Evolutionary conservation across 2,113 vertebrate species (phyloP).

Genomic region (Ophthalmolycus amberensis): DNA sequence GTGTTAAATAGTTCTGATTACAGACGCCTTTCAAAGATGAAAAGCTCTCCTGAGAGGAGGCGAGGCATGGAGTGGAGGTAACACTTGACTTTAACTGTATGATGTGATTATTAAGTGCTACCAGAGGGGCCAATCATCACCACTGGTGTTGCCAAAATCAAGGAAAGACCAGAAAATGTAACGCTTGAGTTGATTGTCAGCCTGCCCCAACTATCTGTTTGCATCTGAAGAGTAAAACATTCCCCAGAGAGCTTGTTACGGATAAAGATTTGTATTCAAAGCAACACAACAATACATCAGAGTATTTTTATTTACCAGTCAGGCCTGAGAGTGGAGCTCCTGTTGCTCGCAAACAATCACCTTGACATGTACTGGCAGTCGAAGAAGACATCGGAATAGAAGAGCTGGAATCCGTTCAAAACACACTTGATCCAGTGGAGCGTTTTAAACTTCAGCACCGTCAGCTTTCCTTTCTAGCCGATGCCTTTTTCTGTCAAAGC

Average conservation of each 20-base stretch:
- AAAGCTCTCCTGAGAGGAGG: background rate
- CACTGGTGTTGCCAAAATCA: background rate
- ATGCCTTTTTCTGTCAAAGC: background rate
- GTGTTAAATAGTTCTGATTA: background rate
- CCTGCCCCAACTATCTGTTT: background rate
- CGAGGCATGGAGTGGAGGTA: background rate
- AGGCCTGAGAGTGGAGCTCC: background rate
- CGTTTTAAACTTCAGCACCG: too few species aligned
- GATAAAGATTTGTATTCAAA: background rate
- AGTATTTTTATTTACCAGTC: background rate
- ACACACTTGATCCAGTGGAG: background rate
- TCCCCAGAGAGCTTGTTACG: conserved; percentile 10
- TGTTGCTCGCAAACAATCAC: background rate
- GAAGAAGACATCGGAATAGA: background rate
- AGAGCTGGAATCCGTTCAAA: background rate
- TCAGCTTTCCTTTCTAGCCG: background rate
- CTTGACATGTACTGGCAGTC: conserved; percentile 11
- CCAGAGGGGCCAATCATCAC: conserved; percentile 2
- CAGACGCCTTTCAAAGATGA: background rate
- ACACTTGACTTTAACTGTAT: background rate
- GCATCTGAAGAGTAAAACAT: background rate
- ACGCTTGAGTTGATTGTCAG: background rate
- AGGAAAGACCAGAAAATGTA: background rate
- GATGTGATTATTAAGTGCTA: too few species aligned
- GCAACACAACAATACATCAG: too few species aligned